Evolutionary conservation across 2,888 invertebrate genomes (phyloP), one percentile per base, ranked within the genome.

Genomic region (Cryptops parisi): DNA sequence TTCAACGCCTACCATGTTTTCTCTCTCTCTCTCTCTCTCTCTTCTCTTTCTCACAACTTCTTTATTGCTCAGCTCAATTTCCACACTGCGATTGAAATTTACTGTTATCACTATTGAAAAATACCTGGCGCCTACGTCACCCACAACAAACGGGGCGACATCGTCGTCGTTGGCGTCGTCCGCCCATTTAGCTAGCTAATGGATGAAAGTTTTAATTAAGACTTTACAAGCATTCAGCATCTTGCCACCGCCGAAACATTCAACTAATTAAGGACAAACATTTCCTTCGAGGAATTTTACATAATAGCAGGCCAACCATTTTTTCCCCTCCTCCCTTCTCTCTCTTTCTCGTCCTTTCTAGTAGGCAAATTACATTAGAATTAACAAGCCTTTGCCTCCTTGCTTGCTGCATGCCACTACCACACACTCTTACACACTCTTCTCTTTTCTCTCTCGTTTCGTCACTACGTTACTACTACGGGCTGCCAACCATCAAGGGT

Each of bases 141-240:
- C 38, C 38, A n/a, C 9, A 41, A 21, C 43, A 6, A 17, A 41
- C 43, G 43, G 9, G 12, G 19, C 43, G 19, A 41, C 43, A 41
- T n/a, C 19, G 43, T n/a, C 43, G 19, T 41, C 6, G n/a, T 15
- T 33, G 9, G 9, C 9, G 9, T 12, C 12, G 6, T 21, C 19
- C 43, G 12, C 43, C 12, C 43, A 12, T 21, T 21, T n/a, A 5
- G 6, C 43, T 5, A 6, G 6, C 9, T 44, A 51, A 51, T 51
- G 43, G 51, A 51, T 51, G 44, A 41, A 51, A 43, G 51, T 51
- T 51, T 51, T 51, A 51, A 51, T 51, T 51, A 51, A 51, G 51
- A 51, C 44, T 44, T 51, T 44, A 24, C 27, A 49, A 49, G 39
- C 25, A 44, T 51, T 44, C 43, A 51, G 44, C 44, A 44, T 51